Evolutionary conservation across 2,113 vertebrate species (phyloP).

Genomic region (Callopanchax toddi): DNA sequence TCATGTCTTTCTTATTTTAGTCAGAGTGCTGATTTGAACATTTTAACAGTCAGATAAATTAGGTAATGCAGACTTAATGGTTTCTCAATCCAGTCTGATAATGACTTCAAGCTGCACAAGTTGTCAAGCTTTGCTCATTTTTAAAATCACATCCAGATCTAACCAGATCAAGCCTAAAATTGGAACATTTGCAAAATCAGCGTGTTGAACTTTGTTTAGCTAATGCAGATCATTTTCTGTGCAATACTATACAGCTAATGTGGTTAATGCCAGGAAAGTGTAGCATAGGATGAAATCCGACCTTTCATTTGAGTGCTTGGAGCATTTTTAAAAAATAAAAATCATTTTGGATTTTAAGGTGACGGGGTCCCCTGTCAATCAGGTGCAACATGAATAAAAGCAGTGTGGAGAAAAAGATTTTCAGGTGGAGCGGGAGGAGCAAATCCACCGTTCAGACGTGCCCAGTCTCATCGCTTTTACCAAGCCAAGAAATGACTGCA

Average conservation of each 20-base stretch:
- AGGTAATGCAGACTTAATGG: neutral
- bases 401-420: slow-evolving; percentile 1
- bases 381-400: slow-evolving; percentile 31
- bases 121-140: neutral
- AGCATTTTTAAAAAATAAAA: neutral
- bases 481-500: slow-evolving; percentile 14
- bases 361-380: slow-evolving; percentile 35
- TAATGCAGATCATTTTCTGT: neutral
- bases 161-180: too few relatives aligned
- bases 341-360: slow-evolving; percentile 10
- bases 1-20: neutral
- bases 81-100: neutral
- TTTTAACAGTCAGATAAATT: neutral
- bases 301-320: too few relatives aligned
- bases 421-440: neutral
- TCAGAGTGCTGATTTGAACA: too few relatives aligned
- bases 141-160: neutral
- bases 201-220: neutral
- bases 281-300: neutral
- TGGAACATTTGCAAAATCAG: neutral
- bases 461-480: slow-evolving; percentile 17
- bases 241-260: neutral
- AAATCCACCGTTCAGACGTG: slow-evolving; percentile 48
- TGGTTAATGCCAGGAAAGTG: slow-evolving; percentile 4
- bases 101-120: neutral